These are phyloP conservation scores for Congeria kusceri DNA, from an alignment of 2,888 invertebrate genomes.

Conservation along the genomic window DNA sequence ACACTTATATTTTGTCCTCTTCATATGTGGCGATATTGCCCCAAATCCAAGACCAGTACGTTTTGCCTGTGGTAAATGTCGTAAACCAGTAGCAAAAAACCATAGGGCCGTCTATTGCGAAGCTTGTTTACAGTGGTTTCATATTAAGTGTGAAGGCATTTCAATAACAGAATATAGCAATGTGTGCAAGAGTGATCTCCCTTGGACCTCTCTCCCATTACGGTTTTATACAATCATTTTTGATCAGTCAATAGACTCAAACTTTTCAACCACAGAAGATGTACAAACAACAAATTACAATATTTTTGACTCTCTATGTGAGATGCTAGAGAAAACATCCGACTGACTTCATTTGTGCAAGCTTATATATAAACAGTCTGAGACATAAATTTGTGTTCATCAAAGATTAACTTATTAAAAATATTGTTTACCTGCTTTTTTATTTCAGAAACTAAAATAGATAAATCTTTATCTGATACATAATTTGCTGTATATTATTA, in stretches of 20 bases:
- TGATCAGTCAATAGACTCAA: not conserved
- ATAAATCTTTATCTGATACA: not conserved
- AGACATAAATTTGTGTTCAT: conserved; percentile 23
- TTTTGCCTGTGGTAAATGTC: no score
- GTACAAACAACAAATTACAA: conserved; percentile 3
- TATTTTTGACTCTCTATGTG: not conserved
- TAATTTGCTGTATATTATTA: not conserved
- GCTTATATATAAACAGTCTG: conserved; percentile 36
- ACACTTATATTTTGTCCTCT: no score
- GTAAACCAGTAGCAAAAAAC: no score
- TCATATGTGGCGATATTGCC: no score
- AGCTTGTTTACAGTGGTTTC: no score
- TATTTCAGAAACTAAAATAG: conserved; percentile 32
- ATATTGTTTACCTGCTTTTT: conserved; percentile 21
- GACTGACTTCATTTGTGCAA: conserved; percentile 10
- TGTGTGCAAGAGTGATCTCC: no score
- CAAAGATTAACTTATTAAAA: conserved; percentile 9
- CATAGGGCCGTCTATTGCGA: no score
- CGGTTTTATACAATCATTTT: no score
- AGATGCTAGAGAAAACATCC: not conserved
- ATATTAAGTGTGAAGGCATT: no score
- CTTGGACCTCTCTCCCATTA: no score
- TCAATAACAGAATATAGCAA: conserved; percentile 3
- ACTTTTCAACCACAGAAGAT: not conserved
- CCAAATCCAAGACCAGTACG: no score